Percentiles rank a stretch among this genome's conserved stretches.
Evolutionary conservation across 2,113 vertebrate species (phyloP).

Genomic region (Caranx ignobilis): DNA sequence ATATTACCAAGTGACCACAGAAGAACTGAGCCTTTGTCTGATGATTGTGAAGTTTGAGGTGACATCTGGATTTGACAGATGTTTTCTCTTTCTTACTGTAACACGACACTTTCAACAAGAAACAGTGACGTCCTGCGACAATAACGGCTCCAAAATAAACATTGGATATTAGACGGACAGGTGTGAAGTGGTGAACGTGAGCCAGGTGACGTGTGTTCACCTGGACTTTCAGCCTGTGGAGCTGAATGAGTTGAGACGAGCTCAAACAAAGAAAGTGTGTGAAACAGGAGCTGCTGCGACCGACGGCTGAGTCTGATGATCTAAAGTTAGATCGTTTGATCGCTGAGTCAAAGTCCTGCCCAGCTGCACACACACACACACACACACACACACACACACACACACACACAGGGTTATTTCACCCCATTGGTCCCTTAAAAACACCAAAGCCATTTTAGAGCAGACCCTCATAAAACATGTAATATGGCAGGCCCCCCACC

Average conservation of each 20-base stretch:
- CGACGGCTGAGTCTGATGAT: neutral
- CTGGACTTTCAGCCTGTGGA: too few species aligned
- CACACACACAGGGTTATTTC: neutral
- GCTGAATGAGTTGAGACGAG: neutral
- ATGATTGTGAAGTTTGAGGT: too few species aligned
- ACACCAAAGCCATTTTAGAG: slow-evolving; percentile 22
- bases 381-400: slow-evolving; percentile 37
- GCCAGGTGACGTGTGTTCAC: too few species aligned
- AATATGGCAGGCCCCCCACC: slow-evolving; percentile 23
- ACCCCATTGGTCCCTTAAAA: neutral
- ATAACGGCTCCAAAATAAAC: too few species aligned
- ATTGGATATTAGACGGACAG: too few species aligned
- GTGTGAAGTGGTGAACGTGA: too few species aligned
- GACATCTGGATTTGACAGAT: too few species aligned
- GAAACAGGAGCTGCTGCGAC: neutral
- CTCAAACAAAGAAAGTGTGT: neutral
- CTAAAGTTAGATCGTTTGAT: slow-evolving; percentile 7
- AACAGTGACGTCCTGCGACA: too few species aligned
- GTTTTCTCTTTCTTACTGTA: too few species aligned
- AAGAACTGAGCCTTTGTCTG: too few species aligned
- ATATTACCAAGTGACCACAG: too few species aligned
- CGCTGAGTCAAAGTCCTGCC: neutral
- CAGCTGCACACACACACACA: slow-evolving; percentile 33
- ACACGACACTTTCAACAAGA: too few species aligned
- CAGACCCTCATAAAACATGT: slow-evolving; percentile 58